Evolutionary conservation across 2,888 invertebrate species (phyloP), one percentile per base, ranked within the genome.

Genomic region (Synanthedon formicaeformis): DNA sequence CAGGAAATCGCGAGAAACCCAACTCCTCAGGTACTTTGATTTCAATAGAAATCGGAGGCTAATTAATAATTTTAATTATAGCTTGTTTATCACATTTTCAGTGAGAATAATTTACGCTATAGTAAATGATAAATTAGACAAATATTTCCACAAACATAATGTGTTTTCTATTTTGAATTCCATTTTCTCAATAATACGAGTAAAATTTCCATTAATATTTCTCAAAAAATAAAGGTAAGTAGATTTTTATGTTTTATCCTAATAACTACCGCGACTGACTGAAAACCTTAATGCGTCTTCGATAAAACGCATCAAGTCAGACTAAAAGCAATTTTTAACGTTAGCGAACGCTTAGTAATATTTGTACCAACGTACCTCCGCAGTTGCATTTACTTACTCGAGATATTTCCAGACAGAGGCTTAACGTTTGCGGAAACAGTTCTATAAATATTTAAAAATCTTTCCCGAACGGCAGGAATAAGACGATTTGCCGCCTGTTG

Each of bases 391-490:
- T 18, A 55, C 51, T 53, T 59, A 58, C 63, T 61, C 57, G 55
- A 65, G 63, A 66, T 67, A 64, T 57, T 58, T 63, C 58, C 61
- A 60, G 64, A 66, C 60, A 62, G 60, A 60, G 68, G 64, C 61
- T 66, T 61, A 65, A 58, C 62, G 60, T 66, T 69, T 65, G 66
- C 61, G 64, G 60, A 63, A 73, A 69, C 61, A 57, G 58, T 67
- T 63, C 60, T 63, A 67, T 72, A 71, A 71, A 72, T 73, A 71
- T 73, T 73, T 70, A 67, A 71, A 67, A 69, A 67, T 63, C 61
- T 60, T 64, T 59, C 59, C 55, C 54, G 53, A 58, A 54, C 63
- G 59, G 59, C 54, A 53, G 54, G 58, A 54, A 57, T 67, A 70
- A 70, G 66, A 58, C 66, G 66, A 67, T 73, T 69, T 73, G 60